These are phyloP conservation scores for Mesitornis unicolor DNA, from an alignment of 2,113 vertebrate genomes.

Conservation along the genomic window DNA sequence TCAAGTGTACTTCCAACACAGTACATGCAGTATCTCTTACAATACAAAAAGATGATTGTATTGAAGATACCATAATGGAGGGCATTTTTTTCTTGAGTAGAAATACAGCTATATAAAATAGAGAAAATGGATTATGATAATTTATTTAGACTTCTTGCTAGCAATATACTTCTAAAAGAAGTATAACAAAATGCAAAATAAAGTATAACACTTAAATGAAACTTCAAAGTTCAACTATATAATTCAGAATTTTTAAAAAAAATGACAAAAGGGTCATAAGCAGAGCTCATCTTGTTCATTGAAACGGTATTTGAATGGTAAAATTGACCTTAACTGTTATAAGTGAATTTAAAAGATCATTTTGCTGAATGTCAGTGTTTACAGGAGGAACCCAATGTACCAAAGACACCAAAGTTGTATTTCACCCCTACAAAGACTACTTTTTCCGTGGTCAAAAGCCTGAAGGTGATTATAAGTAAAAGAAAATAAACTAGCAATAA, in stretches of 20 bases:
- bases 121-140: neutral
- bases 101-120: neutral
- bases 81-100: neutral
- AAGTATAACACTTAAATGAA: neutral
- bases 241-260: neutral
- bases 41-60: neutral
- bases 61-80: neutral
- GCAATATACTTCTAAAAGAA: neutral
- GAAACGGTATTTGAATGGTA: neutral
- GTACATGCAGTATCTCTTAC: neutral
- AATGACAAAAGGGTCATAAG: neutral
- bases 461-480: neutral
- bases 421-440: neutral
- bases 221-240: neutral
- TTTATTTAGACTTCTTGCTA: neutral
- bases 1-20: neutral
- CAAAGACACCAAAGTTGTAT: neutral
- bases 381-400: neutral
- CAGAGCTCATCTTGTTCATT: neutral
- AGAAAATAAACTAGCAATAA: neutral
- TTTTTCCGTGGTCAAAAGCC: neutral
- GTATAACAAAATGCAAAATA: neutral
- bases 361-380: neutral
- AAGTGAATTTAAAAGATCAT: neutral
- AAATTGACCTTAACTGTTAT: neutral